Evolutionary conservation across 2,888 invertebrate genomes (phyloP).

Genomic region (Drosophila mayaguana): DNA sequence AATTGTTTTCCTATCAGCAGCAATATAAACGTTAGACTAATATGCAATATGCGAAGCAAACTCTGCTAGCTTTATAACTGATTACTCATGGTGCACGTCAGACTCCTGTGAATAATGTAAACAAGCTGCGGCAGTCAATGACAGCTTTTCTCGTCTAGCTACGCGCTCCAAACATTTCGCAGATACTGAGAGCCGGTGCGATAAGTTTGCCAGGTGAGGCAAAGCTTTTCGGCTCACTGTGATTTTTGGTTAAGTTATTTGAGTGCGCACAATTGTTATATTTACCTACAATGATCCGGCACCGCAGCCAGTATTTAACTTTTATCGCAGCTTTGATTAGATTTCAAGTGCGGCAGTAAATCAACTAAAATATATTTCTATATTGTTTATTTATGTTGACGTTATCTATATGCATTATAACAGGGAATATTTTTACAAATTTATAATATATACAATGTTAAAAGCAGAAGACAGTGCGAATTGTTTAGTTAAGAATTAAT

Average conservation of each 20-base stretch:
- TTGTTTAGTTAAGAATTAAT: not conserved
- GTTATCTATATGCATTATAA: constrained; percentile 34
- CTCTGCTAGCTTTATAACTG: not conserved
- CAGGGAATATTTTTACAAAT: not conserved
- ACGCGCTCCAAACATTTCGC: not conserved
- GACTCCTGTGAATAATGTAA: not conserved
- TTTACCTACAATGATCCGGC: constrained; percentile 3
- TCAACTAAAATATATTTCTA: constrained; percentile 36
- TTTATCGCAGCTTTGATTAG: constrained; percentile 55
- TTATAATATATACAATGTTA: not conserved
- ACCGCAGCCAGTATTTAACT: constrained; percentile 7
- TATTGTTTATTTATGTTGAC: constrained; percentile 26
- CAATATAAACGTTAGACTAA: not conserved
- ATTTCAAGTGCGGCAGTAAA: constrained; percentile 48
- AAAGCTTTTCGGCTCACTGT: constrained; percentile 4
- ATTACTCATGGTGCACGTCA: not conserved
- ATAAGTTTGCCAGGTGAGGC: not conserved
- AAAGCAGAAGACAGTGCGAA: not conserved
- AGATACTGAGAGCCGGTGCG: not conserved
- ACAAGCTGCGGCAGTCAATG: not conserved
- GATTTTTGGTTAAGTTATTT: not conserved
- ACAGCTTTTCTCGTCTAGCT: not conserved
- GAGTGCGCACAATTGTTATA: not conserved
- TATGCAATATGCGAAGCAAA: not conserved
- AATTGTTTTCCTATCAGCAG: not conserved